Base-by-base conservation (phyloP, 2,888 invertebrate genomes). In the Xestia rhomboidea region DNA sequence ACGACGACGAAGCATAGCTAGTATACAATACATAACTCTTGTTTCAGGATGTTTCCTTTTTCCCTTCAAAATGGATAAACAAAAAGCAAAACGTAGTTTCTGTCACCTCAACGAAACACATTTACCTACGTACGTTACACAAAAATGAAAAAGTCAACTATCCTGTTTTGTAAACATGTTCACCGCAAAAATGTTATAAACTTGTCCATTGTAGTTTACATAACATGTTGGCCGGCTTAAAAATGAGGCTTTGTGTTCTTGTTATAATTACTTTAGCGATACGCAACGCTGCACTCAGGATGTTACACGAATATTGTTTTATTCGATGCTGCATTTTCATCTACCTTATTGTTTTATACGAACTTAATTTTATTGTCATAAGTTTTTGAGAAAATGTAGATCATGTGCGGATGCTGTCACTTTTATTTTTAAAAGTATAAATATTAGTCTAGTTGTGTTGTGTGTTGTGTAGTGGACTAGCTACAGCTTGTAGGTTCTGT, bases 201-300 rank as follows among this genome's bases (percentile, higher is more conserved):
- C 62, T 82, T 76, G 71, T 73, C 70, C 69, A 76, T 51, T 78
- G 76, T 81, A 34, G 63, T 78, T 88, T 79, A 68, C 66, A 72
- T 78, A 84, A 87, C 64, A 73, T 64, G 44, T 62, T 46, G 79
- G 73, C 73, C 49, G 66, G 70, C 15, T 78, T 73, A 15, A 57
- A 74, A 86, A 76, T 11, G 68, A 72, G 72, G 84, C 63, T 77
- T 62, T 79, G 57, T 77, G 64, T 72, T 62, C 38, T 73, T 74
- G 73, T 75, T 68, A 64, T 34, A 81, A 68, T 70, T 78, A 34
- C 75, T 78, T 80, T 82, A 63, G 27, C 68, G 49, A 72, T 76
- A 74, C 54, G 68, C 77, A 63, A 46, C 11, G 66, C 8, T 71
- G 81, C 76, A 66, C 27, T 34, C 60, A 18, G 18, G 38, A 46